Percentiles rank a stretch among this genome's conserved stretches.
Conservation (phyloP, 1,140 invertebrate genomes). For the Pogonomyrmex barbatus region DNA sequence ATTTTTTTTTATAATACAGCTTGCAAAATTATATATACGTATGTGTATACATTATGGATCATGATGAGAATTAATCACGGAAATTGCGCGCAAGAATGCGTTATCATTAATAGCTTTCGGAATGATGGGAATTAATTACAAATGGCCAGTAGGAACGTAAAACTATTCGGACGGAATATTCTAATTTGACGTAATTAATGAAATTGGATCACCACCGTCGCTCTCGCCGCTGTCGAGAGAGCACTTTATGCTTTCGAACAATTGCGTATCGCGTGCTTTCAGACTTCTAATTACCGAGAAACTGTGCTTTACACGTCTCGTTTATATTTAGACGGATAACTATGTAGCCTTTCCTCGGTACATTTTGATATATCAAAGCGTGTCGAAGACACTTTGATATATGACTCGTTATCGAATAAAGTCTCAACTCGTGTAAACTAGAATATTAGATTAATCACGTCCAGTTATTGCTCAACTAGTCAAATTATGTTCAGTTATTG, state of each 20-base stretch:
- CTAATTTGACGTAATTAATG: conserved; percentile 55
- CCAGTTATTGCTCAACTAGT: conserved; percentile 33
- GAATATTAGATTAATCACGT: conserved; percentile 23
- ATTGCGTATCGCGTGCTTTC: neutral
- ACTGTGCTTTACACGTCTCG: neutral
- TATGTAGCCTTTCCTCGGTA: neutral
- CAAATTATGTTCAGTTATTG: conserved; percentile 34
- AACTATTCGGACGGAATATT: conserved; percentile 58
- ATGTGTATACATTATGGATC: neutral
- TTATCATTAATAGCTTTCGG: conserved; percentile 21
- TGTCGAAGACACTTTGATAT: neutral
- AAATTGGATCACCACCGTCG: conserved; percentile 8
- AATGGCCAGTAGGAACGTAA: conserved; percentile 19
- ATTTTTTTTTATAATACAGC: neutral
- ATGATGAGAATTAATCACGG: conserved; percentile 36
- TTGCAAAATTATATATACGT: neutral
- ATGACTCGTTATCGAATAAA: conserved; percentile 17
- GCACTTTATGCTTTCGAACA: conserved; percentile 30
- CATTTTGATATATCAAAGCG: neutral
- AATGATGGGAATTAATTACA: conserved; percentile 60
- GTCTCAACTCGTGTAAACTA: neutral
- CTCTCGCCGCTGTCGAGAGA: neutral
- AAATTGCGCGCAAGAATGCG: conserved; percentile 49
- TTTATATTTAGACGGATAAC: conserved; percentile 22
- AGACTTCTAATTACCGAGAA: conserved; percentile 36